Percentiles rank a stretch among this genome's conserved stretches.
Evolutionary conservation across 2,797 vertebrate species (phyloP).

Genomic region (Megalops cyprinoides): DNA sequence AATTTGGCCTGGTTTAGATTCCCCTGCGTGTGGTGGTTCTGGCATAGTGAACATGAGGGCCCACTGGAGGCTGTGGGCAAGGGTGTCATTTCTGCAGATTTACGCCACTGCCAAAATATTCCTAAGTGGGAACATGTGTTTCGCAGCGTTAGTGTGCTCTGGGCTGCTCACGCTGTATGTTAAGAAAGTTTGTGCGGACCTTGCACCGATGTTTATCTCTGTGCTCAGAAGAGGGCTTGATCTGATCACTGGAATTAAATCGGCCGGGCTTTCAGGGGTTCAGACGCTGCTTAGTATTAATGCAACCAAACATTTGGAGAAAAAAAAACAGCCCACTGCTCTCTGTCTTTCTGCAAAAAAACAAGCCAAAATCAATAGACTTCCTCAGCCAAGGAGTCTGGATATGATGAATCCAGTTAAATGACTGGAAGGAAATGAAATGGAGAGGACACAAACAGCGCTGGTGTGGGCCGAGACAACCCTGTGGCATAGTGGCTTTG

Average conservation of each 20-base stretch:
- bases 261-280: neutral
- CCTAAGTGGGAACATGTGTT: conserved; percentile 21
- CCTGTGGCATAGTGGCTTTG: no score
- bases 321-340: neutral
- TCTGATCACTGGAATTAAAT: conserved; percentile 18
- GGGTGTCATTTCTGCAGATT: conserved; percentile 18
- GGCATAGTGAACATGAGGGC: neutral
- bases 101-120: conserved; percentile 13
- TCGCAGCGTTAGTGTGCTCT: neutral
- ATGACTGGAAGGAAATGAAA: conserved; percentile 21
- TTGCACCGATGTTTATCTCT: neutral
- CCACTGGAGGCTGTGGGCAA: conserved; percentile 23
- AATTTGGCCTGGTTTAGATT: conserved; percentile 23
- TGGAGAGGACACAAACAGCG: neutral
- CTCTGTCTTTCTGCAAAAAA: neutral
- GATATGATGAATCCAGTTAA: conserved; percentile 34
- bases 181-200: neutral
- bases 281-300: conserved; percentile 22
- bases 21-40: conserved; percentile 22
- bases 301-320: conserved; percentile 21
- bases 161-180: neutral
- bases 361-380: conserved; percentile 33
- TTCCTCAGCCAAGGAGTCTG: conserved; percentile 14
- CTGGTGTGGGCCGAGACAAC: neutral
- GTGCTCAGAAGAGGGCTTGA: neutral